phyloP scores from a whole-genome alignment of 2,113 vertebrate species.

The Spermophilus dauricus region DNA sequence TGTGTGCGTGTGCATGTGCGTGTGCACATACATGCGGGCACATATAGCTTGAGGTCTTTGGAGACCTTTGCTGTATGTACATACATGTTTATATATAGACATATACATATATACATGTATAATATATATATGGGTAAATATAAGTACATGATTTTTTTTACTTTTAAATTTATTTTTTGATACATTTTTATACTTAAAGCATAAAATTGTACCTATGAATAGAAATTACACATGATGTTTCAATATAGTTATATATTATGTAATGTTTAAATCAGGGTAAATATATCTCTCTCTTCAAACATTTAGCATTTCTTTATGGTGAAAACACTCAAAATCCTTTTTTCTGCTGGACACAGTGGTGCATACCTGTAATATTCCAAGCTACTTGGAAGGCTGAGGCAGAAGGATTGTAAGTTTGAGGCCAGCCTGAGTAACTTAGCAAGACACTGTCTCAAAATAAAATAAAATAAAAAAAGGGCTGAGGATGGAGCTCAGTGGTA shows the following conservation, averaged over 20 bases:
- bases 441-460: too few species aligned
- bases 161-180: not conserved
- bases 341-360: too few species aligned
- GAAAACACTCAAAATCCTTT: not conserved
- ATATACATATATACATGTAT: not conserved
- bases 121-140: not conserved
- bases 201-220: not conserved
- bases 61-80: not conserved
- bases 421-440: too few species aligned
- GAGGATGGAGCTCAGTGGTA: too few species aligned
- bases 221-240: not conserved
- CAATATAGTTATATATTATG: not conserved
- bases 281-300: not conserved
- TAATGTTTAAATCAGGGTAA: not conserved
- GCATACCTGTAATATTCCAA: too few species aligned
- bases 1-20: too few species aligned
- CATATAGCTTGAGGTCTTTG: not conserved
- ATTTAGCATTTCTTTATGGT: not conserved
- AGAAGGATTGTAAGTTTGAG: too few species aligned
- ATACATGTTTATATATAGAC: not conserved
- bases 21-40: too few species aligned
- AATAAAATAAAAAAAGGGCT: too few species aligned
- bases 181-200: not conserved
- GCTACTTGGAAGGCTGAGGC: too few species aligned
- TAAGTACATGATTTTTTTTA: not conserved